Evolutionary conservation across 2,113 vertebrate species (phyloP), one percentile per base, ranked within the genome.

Genomic region (Eretmochelys imbricata): DNA sequence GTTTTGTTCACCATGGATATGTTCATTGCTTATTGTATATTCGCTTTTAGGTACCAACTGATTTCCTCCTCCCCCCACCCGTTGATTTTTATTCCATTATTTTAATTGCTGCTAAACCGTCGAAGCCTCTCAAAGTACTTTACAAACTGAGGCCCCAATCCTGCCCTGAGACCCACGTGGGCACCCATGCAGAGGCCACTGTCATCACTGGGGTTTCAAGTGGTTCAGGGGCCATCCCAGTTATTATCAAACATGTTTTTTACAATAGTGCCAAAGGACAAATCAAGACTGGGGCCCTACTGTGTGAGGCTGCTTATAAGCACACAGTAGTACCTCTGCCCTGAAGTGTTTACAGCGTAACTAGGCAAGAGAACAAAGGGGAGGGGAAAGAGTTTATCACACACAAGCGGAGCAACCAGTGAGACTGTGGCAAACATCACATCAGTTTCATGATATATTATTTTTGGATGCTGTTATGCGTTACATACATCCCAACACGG

Each of bases 371-470:
- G 57, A 91, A 93, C 86, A 4, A 85, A 94, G 87, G 1, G 2
- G 42, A 10, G 22, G 76, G 69, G 20, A 3, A 62, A 62, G 59
- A 31, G 59, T 8, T 89, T 53, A 22, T 91, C 89, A 48, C 59
- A 82, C 42, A 75, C 35, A 75, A 72, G 72, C 59, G 78, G 25
- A 55, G 59, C 27, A 84, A 88, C 29, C 4, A 86, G 55, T 0
- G 0, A 1, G 1, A 84, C 93, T 88, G 10, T 31, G 84, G 89
- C 25, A 88, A 94, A 4, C 2, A 0, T 78, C 24, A 42, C 38
- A 5, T 0, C 0, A 89, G 29, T 78, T 2, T 14, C 57, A 48
- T 83, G 75, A 3, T 0, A 0, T 76, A 51, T 35, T 84, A 89
- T 50, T 4, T 3, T 46, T 88, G 49, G 27, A 75, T 12, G 31